phyloP scores from a whole-genome alignment of 1,140 invertebrate genomes.

The Apolygus lucorum region DNA sequence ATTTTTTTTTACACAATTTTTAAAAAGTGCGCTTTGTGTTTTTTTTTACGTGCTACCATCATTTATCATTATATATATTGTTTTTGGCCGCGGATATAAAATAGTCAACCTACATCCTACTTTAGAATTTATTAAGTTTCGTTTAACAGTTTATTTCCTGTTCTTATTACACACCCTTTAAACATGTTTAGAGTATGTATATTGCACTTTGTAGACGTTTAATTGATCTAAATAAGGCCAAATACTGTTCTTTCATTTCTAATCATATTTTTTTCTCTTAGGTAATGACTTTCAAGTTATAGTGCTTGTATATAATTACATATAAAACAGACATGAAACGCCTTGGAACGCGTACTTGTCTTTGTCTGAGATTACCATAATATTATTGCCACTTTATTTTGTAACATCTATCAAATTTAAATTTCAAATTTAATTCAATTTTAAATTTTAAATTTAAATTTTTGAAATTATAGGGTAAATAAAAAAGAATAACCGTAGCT shows the following conservation, averaged over 20 bases:
- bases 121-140: conserved; percentile 27
- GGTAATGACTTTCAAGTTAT: background rate
- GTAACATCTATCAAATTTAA: too few relatives aligned
- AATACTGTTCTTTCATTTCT: conserved; percentile 14
- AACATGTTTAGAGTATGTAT: conserved; percentile 12
- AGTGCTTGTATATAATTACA: too few relatives aligned
- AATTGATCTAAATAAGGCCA: conserved; percentile 28
- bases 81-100: conserved; percentile 25
- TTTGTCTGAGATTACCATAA: background rate
- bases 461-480: background rate
- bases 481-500: background rate
- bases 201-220: conserved; percentile 19
- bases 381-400: background rate
- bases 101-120: conserved; percentile 26
- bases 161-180: conserved; percentile 19
- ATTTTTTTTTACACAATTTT: conserved; percentile 4
- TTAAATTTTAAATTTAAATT: background rate
- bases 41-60: conserved; percentile 20
- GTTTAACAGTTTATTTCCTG: conserved; percentile 21
- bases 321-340: too few relatives aligned
- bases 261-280: background rate
- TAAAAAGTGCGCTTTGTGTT: conserved; percentile 27
- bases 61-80: background rate
- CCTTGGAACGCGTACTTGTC: background rate
- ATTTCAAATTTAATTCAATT: too few relatives aligned